phyloP scores from a whole-genome alignment of 2,888 invertebrate species.

The Lacanobia oleracea region DNA sequence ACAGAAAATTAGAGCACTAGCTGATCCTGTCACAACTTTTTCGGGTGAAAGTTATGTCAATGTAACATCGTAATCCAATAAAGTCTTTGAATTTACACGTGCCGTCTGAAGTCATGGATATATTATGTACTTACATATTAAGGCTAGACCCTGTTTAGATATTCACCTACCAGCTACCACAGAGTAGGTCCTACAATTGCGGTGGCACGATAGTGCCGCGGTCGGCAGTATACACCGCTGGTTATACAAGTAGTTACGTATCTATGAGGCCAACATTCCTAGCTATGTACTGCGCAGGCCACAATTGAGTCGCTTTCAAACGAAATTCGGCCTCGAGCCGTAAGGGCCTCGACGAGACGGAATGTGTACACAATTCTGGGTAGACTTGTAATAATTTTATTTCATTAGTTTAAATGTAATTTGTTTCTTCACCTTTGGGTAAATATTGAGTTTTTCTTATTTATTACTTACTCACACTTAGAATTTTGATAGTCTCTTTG shows the following conservation, averaged over 20 bases:
- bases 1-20: background rate
- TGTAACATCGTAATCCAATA: slow-evolving; percentile 17
- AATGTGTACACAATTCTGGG: slow-evolving; percentile 25
- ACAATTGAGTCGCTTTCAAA: slow-evolving; percentile 60
- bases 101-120: slow-evolving; percentile 32
- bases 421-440: background rate
- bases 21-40: background rate
- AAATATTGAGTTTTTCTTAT: slow-evolving; percentile 19
- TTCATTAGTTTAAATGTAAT: slow-evolving; percentile 25
- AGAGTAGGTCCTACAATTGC: slow-evolving; percentile 65
- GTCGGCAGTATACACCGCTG: slow-evolving; percentile 65
- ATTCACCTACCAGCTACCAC: slow-evolving; percentile 60
- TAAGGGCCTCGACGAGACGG: slow-evolving; percentile 20
- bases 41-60: background rate
- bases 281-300: slow-evolving; percentile 59
- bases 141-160: slow-evolving; percentile 35
- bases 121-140: slow-evolving; percentile 33
- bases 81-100: slow-evolving; percentile 24
- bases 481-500: background rate
- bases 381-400: slow-evolving; percentile 30
- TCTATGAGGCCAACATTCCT: slow-evolving; percentile 55
- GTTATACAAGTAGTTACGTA: slow-evolving; percentile 55
- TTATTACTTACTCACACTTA: background rate
- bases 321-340: slow-evolving; percentile 40
- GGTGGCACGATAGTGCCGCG: slow-evolving; percentile 65